Percentiles rank a stretch among this genome's conserved stretches.
Evolutionary conservation across 1,140 invertebrate species (phyloP).

Genomic region (Probaryconus sp.): DNA sequence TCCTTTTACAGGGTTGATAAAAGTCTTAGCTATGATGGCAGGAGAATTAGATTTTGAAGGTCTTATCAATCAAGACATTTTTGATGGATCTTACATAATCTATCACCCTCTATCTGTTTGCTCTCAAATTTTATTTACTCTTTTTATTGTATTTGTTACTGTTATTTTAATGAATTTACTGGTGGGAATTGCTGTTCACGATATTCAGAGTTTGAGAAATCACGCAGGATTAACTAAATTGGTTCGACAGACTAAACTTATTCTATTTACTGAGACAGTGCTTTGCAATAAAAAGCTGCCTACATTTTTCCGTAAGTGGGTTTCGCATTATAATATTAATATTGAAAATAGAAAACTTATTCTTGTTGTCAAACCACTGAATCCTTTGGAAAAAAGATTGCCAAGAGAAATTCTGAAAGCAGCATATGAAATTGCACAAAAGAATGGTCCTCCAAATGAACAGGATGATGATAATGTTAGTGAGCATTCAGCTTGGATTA

Average conservation of each 20-base stretch:
- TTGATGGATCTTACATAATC: slow-evolving; percentile 70
- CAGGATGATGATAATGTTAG: slow-evolving; percentile 63
- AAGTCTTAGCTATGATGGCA: slow-evolving; percentile 84
- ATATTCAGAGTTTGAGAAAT: slow-evolving; percentile 83
- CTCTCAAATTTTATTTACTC: slow-evolving; percentile 81
- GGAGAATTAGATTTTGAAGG: slow-evolving; percentile 83
- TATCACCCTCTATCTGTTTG: slow-evolving; percentile 79
- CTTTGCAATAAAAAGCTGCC: slow-evolving; percentile 81
- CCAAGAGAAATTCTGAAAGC: slow-evolving; percentile 82
- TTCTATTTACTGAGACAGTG: slow-evolving; percentile 83
- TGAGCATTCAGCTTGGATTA: slow-evolving; percentile 65
- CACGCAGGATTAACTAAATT: slow-evolving; percentile 83
- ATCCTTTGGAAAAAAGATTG: slow-evolving; percentile 82
- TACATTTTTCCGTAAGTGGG: slow-evolving; percentile 71
- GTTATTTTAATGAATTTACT: slow-evolving; percentile 85
- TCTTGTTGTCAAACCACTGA: slow-evolving; percentile 82
- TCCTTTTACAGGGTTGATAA: slow-evolving; percentile 80
- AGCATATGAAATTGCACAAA: slow-evolving; percentile 81
- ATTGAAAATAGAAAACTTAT: slow-evolving; percentile 75
- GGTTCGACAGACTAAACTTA: slow-evolving; percentile 83
- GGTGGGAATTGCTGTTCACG: slow-evolving; percentile 84
- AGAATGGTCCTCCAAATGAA: slow-evolving; percentile 65
- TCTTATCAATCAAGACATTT: slow-evolving; percentile 79
- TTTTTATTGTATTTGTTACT: slow-evolving; percentile 83
- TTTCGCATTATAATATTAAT: slow-evolving; percentile 74